These are phyloP conservation scores for Bradynema listronoti DNA, from an alignment of 1,140 invertebrate species.

Conservation along the genomic window DNA sequence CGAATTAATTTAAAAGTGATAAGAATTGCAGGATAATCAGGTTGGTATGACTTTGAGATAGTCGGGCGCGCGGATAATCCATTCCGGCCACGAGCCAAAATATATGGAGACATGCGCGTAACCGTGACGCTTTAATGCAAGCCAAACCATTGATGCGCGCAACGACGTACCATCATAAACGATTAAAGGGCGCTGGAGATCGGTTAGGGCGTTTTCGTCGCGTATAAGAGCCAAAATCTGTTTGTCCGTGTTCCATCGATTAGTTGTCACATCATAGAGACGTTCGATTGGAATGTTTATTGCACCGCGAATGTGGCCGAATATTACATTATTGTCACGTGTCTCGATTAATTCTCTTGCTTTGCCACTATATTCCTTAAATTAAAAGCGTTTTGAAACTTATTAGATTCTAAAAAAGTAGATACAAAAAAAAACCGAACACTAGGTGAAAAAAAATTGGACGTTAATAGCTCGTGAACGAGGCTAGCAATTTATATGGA, in stretches of 20 bases:
- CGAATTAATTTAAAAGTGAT: too few relatives aligned
- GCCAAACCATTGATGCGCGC: slow-evolving; percentile 49
- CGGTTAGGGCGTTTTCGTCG: slow-evolving; percentile 1
- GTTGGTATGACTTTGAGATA: slow-evolving; percentile 49
- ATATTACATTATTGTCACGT: too few relatives aligned
- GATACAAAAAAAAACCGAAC: too few relatives aligned
- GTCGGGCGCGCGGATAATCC: slow-evolving; percentile 52
- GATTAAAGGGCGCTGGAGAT: slow-evolving; percentile 41
- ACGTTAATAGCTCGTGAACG: too few relatives aligned
- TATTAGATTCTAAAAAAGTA: too few relatives aligned
- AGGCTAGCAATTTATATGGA: too few relatives aligned
- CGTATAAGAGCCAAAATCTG: too few relatives aligned
- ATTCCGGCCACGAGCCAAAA: slow-evolving; percentile 56
- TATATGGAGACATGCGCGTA: slow-evolving; percentile 49
- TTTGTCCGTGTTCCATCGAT: too few relatives aligned
- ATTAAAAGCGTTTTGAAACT: too few relatives aligned
- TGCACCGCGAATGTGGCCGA: slow-evolving; percentile 48
- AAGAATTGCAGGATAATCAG: too few relatives aligned
- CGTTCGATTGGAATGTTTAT: slow-evolving; percentile 50
- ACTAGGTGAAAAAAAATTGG: too few relatives aligned
- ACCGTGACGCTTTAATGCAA: slow-evolving; percentile 33
- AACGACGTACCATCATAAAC: slow-evolving; percentile 52
- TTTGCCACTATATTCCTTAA: slow-evolving; percentile 46
- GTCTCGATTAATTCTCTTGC: slow-evolving; percentile 7
- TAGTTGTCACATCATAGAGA: slow-evolving; percentile 36